A percentile compares a stretch with the other conserved stretches of the same genome.
phyloP scores from a whole-genome alignment of 1,140 invertebrate species.

The Parasteatoda tepidariorum region DNA sequence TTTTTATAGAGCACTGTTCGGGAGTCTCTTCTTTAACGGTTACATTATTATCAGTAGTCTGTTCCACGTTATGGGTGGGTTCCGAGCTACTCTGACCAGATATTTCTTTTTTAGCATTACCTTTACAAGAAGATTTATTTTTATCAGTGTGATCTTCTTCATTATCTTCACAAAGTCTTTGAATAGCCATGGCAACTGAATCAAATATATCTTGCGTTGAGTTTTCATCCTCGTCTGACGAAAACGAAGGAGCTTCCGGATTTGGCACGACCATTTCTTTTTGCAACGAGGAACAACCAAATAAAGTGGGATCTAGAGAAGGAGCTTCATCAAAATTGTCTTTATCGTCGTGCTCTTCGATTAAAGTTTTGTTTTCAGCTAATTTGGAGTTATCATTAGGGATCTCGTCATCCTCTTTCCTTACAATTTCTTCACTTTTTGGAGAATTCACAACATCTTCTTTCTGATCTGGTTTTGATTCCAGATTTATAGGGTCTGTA shows the following conservation, averaged over 20 bases:
- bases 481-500: slow-evolving; percentile 5
- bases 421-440: slow-evolving; percentile 21
- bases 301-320: slow-evolving; percentile 43
- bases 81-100: not conserved
- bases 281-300: slow-evolving; percentile 34
- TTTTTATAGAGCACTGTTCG: slow-evolving; percentile 45
- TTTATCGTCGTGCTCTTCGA: slow-evolving; percentile 29
- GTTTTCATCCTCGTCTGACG: slow-evolving; percentile 62
- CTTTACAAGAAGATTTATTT: slow-evolving; percentile 33
- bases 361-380: slow-evolving; percentile 13
- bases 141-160: slow-evolving; percentile 50
- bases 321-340: slow-evolving; percentile 58
- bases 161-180: slow-evolving; percentile 61
- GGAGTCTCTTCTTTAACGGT: not conserved
- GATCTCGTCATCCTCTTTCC: not conserved
- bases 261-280: slow-evolving; percentile 60
- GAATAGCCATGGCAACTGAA: slow-evolving; percentile 60
- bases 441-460: not conserved
- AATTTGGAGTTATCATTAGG: not conserved
- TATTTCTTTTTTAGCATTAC: slow-evolving; percentile 18
- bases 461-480: slow-evolving; percentile 24
- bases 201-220: slow-evolving; percentile 53
- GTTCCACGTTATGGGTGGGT: no score
- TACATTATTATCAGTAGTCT: not conserved
- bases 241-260: slow-evolving; percentile 61